These are phyloP conservation scores for Drymodes brunneopygia DNA, from an alignment of 2,113 vertebrate species.

Conservation along the genomic window DNA sequence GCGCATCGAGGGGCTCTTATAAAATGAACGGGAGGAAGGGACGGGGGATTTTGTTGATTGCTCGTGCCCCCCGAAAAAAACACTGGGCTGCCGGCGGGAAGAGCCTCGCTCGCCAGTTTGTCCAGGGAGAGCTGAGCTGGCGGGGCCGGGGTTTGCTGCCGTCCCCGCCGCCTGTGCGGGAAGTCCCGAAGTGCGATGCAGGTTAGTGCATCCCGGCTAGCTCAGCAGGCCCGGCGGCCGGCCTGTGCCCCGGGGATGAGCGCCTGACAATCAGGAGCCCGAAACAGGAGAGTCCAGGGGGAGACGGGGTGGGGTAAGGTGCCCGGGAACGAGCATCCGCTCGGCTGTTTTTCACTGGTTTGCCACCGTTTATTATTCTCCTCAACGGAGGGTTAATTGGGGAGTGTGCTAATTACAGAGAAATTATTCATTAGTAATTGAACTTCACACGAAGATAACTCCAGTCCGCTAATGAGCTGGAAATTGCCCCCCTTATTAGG, in stretches of 20 bases:
- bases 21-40: rapidly evolving
- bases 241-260: background rate
- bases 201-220: background rate
- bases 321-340: rapidly evolving
- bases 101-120: background rate
- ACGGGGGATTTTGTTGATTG: too few relatives aligned
- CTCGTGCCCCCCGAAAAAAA: background rate
- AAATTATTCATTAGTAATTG: background rate
- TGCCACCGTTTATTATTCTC: background rate
- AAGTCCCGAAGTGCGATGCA: background rate
- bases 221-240: background rate
- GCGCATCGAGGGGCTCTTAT: rapidly evolving
- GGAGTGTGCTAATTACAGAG: background rate
- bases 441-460: background rate
- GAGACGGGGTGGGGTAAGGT: too few relatives aligned
- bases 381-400: background rate
- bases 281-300: background rate
- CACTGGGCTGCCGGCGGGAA: background rate
- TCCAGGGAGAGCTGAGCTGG: background rate
- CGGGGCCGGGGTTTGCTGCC: background rate
- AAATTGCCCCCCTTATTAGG: background rate
- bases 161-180: background rate
- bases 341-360: background rate
- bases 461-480: background rate
- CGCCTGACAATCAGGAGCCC: background rate